Base-by-base conservation (phyloP, 2,888 invertebrate genomes). In the Drosophila birchii region DNA sequence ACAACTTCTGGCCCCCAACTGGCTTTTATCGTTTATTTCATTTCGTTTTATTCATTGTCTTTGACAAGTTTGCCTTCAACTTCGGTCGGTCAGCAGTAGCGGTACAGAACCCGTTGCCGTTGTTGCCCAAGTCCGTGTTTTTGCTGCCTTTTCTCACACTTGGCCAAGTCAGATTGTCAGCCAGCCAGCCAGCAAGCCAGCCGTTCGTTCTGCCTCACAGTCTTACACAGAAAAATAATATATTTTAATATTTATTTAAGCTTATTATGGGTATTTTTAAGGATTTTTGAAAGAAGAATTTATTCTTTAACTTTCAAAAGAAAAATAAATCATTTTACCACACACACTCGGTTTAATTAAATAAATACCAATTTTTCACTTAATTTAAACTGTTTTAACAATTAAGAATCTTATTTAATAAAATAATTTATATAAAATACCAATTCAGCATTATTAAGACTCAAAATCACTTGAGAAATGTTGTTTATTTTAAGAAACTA, bases 51-150 rank as follows among this genome's bases (percentile, higher is more conserved):
- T 61, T 76, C 87, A 89, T 85, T 85, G 84, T 85, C 89, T 88
- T 84, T 87, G 89, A 81, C 81, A 88, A 56, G 86, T 89, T 89
- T 80, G 83, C 86, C 86, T 86, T 89, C 89, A 86, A 86, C 86
- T 88, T 86, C 86, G 81, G 74, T 69, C 81, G 75, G 80, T 58
- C 76, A 77, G 74, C 76, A 76, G 74, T 68, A 78, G 58, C 71
- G 51, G 47, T 56, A 58, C 78, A 82, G 79, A 81, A 82, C 77
- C 71, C 83, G 83, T 86, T 82, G 79, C 72, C 69, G 79, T 69
- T 74, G 74, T 68, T 87, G 72, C 70, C 79, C 51, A 51, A 51
- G 68, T 43, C 43, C 29, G 49, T 51, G 64, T 44, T 53, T 36
- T n/a, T 36, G 63, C 74, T 59, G 58, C 32, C 23, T 60, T 67